Evolutionary conservation across 2,888 invertebrate genomes (phyloP).

Genomic region (Platycheirus rosarum): DNA sequence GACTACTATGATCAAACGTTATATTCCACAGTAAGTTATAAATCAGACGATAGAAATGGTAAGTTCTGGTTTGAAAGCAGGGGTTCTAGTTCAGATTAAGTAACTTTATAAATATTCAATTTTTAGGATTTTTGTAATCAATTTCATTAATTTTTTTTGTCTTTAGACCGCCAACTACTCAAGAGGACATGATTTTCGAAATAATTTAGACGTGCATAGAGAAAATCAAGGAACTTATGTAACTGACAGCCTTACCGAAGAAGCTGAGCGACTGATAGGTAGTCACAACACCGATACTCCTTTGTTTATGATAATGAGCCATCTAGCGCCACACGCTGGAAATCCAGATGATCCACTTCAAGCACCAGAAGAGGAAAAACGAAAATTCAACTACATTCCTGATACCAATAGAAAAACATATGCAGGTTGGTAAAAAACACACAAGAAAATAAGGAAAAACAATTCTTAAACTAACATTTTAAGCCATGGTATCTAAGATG

Average conservation of each 20-base stretch:
- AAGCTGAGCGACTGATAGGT: slow-evolving; percentile 86
- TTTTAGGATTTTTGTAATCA: no score
- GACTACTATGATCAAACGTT: slow-evolving; percentile 90
- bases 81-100: no score
- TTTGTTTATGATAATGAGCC: slow-evolving; percentile 90
- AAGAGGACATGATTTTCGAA: slow-evolving; percentile 84
- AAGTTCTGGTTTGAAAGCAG: no score
- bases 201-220: slow-evolving; percentile 83
- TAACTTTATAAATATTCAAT: no score
- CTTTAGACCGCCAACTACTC: slow-evolving; percentile 70
- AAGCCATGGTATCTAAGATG: slow-evolving; percentile 92
- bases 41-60: no score
- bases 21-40: slow-evolving; percentile 79
- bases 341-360: slow-evolving; percentile 87
- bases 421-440: slow-evolving; percentile 84
- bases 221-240: slow-evolving; percentile 85
- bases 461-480: slow-evolving; percentile 69
- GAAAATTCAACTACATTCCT: slow-evolving; percentile 87
- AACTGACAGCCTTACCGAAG: slow-evolving; percentile 87
- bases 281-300: slow-evolving; percentile 86
- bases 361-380: slow-evolving; percentile 88
- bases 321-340: slow-evolving; percentile 91
- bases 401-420: slow-evolving; percentile 86
- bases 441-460: not conserved
- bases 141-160: no score